Percentiles rank a stretch among this genome's conserved stretches.
phyloP scores from a whole-genome alignment of 2,113 vertebrate genomes.

The Coreoperca whiteheadi region DNA sequence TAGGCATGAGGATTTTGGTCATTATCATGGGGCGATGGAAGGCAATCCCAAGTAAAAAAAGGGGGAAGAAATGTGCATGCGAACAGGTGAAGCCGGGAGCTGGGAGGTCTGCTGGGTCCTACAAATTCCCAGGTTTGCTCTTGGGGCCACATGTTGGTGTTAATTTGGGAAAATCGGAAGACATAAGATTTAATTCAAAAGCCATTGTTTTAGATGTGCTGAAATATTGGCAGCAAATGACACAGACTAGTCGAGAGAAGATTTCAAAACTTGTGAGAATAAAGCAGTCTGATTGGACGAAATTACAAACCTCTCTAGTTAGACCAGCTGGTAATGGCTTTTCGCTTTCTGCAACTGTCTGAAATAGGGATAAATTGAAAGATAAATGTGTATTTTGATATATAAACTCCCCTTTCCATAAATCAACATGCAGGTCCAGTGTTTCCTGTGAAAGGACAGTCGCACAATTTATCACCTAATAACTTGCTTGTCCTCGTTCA shows the following conservation, averaged over 20 bases:
- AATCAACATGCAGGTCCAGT: too few relatives aligned
- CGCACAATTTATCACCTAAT: not conserved
- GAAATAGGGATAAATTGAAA: too few relatives aligned
- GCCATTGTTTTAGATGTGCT: not conserved
- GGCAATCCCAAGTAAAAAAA: conserved; percentile 69
- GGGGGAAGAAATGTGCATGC: conserved; percentile 62
- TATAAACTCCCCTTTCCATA: too few relatives aligned
- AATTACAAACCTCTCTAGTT: not conserved
- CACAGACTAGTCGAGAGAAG: not conserved
- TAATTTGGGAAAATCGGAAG: not conserved
- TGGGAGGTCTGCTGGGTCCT: conserved; percentile 82
- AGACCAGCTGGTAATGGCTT: not conserved
- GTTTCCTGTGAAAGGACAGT: not conserved
- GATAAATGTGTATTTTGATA: too few relatives aligned
- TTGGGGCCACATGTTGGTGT: conserved; percentile 48
- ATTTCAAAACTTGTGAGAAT: not conserved
- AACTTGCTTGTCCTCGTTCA: not conserved
- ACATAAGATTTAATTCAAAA: not conserved
- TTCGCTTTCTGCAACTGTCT: not conserved
- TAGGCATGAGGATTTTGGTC: conserved; percentile 47
- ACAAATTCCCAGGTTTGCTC: conserved; percentile 75
- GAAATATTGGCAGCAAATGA: not conserved
- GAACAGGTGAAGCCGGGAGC: conserved; percentile 83
- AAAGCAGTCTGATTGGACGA: not conserved
- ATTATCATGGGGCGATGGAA: conserved; percentile 58